These are phyloP conservation scores for Lycaena phlaeas DNA, from an alignment of 2,888 invertebrate genomes.

Conservation along the genomic window DNA sequence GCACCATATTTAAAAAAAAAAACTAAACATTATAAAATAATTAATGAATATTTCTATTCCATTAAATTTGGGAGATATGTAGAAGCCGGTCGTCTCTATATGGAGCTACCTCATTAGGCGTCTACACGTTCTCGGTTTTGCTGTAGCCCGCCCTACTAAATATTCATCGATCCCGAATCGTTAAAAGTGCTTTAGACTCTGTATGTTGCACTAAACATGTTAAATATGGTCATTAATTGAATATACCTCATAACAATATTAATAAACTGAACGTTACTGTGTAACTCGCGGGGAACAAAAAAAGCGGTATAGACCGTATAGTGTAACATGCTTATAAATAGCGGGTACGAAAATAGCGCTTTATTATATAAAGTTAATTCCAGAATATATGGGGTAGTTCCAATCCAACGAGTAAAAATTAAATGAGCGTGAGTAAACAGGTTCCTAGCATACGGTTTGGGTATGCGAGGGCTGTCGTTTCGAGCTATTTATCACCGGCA, in stretches of 20 bases:
- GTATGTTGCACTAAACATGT: background rate
- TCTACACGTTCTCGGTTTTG: conserved; percentile 38
- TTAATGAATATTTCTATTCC: too few species aligned
- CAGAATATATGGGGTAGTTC: conserved; percentile 34
- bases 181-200: conserved; percentile 27
- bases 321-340: background rate
- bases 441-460: conserved; percentile 32
- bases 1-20: too few species aligned
- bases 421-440: conserved; percentile 38
- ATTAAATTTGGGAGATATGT: conserved; percentile 62
- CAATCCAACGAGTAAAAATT: conserved; percentile 55
- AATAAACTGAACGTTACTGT: background rate
- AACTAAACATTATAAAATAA: too few species aligned
- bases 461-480: conserved; percentile 47
- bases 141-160: conserved; percentile 41
- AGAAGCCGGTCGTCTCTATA: conserved; percentile 46
- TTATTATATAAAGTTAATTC: conserved; percentile 44
- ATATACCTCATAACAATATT: background rate
- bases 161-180: conserved; percentile 55
- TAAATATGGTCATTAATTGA: background rate
- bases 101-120: conserved; percentile 55
- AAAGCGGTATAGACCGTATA: background rate
- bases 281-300: background rate
- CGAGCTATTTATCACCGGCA: conserved; percentile 54
- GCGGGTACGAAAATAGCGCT: conserved; percentile 15